Conservation (phyloP, 2,797 vertebrate species). For the Oreochromis mossambicus region DNA sequence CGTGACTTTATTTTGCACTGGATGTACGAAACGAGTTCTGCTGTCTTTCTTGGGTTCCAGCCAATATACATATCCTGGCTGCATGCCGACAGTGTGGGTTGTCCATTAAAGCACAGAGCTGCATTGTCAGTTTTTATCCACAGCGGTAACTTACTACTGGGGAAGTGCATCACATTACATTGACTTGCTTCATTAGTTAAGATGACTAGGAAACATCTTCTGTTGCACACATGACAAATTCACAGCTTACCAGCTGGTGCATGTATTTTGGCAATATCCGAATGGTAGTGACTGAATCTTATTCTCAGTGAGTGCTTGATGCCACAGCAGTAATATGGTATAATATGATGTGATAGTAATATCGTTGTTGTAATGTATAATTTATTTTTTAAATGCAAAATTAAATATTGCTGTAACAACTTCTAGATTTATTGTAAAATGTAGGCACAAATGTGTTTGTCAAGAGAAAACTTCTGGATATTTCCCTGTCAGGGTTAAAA, state of each 20-base stretch:
- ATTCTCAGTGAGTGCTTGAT: background rate
- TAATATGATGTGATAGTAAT: no score
- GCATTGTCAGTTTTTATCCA: conserved; percentile 48
- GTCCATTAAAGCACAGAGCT: conserved; percentile 44
- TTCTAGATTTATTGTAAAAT: conserved; percentile 21
- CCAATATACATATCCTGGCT: conserved; percentile 34
- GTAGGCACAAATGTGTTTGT: conserved; percentile 10
- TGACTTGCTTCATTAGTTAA: conserved; percentile 43
- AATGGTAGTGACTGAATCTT: conserved; percentile 1
- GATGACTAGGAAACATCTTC: conserved; percentile 28
- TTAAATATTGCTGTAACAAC: background rate
- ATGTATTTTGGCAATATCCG: background rate
- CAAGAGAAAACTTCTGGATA: background rate
- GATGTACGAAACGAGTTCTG: conserved; percentile 1
- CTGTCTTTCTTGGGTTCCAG: conserved; percentile 9
- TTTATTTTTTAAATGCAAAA: background rate
- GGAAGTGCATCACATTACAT: conserved; percentile 47
- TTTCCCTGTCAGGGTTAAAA: background rate
- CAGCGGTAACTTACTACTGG: conserved; percentile 17
- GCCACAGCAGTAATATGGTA: background rate
- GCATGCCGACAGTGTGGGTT: conserved; percentile 16
- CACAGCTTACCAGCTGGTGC: background rate
- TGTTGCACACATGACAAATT: conserved; percentile 10
- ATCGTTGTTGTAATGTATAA: background rate
- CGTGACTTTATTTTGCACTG: background rate